Evolutionary conservation across 1,140 invertebrate genomes (phyloP).

Genomic region (Macrobrachium rosenbergii): DNA sequence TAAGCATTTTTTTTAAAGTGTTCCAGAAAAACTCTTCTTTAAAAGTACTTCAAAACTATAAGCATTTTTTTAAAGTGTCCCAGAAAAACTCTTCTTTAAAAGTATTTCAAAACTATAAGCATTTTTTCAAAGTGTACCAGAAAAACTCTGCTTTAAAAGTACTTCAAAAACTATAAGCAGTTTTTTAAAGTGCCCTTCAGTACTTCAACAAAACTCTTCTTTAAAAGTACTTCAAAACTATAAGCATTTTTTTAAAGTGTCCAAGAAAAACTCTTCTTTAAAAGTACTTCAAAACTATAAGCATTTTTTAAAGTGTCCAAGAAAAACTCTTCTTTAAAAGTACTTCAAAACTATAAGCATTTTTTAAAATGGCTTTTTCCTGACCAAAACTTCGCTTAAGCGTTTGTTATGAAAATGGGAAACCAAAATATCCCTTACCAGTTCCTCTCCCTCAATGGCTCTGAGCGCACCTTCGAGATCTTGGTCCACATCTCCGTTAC

Average conservation of each 20-base stretch:
- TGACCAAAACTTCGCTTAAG: background rate
- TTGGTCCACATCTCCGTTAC: constrained; percentile 69
- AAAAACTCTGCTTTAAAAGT: too few relatives aligned
- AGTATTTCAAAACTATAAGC: background rate
- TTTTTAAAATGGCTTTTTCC: background rate
- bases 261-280: too few relatives aligned
- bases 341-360: background rate
- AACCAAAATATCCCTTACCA: constrained; percentile 66
- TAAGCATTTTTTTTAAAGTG: background rate
- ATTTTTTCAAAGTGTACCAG: background rate
- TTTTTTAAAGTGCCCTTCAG: background rate
- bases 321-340: too few relatives aligned
- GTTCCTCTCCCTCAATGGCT: constrained; percentile 72
- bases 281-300: too few relatives aligned
- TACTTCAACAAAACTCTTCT: too few relatives aligned
- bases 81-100: too few relatives aligned
- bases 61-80: background rate
- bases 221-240: too few relatives aligned
- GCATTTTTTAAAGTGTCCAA: background rate
- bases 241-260: background rate
- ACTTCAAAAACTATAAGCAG: background rate
- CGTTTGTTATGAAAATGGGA: background rate
- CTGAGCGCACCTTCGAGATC: constrained; percentile 73
- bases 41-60: too few relatives aligned
- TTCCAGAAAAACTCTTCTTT: too few relatives aligned